Conservation (phyloP, 2,888 invertebrate genomes). For the Ernsta delagoae region DNA sequence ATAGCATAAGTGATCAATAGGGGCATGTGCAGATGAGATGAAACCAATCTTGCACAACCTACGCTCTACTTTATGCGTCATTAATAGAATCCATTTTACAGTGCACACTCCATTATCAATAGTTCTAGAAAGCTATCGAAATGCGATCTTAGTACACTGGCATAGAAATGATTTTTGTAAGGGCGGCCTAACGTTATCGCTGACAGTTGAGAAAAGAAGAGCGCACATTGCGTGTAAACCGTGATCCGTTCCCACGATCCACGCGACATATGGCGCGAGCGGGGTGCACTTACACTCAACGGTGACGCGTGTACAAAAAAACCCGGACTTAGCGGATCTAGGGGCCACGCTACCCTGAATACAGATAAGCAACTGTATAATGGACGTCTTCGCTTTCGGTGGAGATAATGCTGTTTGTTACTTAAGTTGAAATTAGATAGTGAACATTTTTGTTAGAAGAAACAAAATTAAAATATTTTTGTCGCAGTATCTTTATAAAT, state of each 20-base stretch:
- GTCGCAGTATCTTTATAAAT: background rate
- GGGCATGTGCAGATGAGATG: constrained; percentile 58
- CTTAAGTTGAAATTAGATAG: constrained; percentile 25
- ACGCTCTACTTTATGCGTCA: constrained; percentile 1
- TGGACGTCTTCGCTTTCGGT: constrained; percentile 29
- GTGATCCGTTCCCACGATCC: constrained; percentile 80
- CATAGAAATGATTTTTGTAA: constrained; percentile 39
- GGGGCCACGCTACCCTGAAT: constrained; percentile 51
- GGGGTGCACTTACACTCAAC: constrained; percentile 67
- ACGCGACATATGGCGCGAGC: constrained; percentile 83
- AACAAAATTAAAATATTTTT: background rate
- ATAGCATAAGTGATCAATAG: constrained; percentile 69
- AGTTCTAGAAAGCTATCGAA: constrained; percentile 31
- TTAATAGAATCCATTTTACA: constrained; percentile 10
- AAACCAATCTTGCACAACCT: constrained; percentile 19
- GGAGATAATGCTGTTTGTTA: constrained; percentile 29
- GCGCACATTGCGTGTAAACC: constrained; percentile 75
- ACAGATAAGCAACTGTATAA: constrained; percentile 34
- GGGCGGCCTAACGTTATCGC: constrained; percentile 45
- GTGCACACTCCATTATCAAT: constrained; percentile 7
- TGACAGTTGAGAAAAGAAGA: constrained; percentile 68
- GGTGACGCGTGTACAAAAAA: constrained; percentile 81
- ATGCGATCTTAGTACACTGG: constrained; percentile 49
- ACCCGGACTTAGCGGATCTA: constrained; percentile 77
- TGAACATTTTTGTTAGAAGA: background rate